Evolutionary conservation across 2,888 invertebrate genomes (phyloP).

Genomic region (Agrenia bidenticulata): DNA sequence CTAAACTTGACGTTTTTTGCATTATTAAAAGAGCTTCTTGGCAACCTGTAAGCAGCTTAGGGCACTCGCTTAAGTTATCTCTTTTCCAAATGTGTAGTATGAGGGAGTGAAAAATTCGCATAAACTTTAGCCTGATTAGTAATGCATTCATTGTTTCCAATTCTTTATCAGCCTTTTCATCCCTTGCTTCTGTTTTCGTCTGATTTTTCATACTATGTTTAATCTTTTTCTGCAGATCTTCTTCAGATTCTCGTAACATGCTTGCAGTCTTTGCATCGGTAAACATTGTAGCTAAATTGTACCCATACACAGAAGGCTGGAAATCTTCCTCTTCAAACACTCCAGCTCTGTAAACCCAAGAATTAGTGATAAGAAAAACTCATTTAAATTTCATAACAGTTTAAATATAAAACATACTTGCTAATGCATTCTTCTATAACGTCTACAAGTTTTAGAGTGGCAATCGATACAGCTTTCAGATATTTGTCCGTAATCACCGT

Average conservation of each 20-base stretch:
- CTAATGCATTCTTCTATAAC: conserved; percentile 84
- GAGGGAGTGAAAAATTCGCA: conserved; percentile 77
- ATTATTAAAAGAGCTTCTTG: conserved; percentile 79
- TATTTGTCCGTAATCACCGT: conserved; percentile 77
- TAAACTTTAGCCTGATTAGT: conserved; percentile 76
- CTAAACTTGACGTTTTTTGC: conserved; percentile 71
- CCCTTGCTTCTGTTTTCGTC: conserved; percentile 39
- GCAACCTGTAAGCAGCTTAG: conserved; percentile 64
- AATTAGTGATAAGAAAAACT: not conserved
- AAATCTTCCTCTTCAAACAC: conserved; percentile 97
- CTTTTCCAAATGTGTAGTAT: conserved; percentile 51
- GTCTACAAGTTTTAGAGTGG: conserved; percentile 84
- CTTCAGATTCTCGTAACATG: conserved; percentile 86
- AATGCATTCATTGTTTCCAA: conserved; percentile 57
- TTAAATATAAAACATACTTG: conserved; percentile 64
- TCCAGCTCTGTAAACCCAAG: conserved; percentile 63
- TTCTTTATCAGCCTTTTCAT: conserved; percentile 50
- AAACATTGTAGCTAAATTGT: conserved; percentile 77
- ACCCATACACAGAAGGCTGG: conserved; percentile 88
- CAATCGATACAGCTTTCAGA: conserved; percentile 81
- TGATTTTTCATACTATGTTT: conserved; percentile 54
- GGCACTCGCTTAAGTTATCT: conserved; percentile 68
- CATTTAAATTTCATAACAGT: not conserved
- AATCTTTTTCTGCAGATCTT: conserved; percentile 75
- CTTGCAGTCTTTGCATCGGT: conserved; percentile 77